Conservation (phyloP, 1,140 invertebrate genomes). For the Drosophila kikkawai region DNA sequence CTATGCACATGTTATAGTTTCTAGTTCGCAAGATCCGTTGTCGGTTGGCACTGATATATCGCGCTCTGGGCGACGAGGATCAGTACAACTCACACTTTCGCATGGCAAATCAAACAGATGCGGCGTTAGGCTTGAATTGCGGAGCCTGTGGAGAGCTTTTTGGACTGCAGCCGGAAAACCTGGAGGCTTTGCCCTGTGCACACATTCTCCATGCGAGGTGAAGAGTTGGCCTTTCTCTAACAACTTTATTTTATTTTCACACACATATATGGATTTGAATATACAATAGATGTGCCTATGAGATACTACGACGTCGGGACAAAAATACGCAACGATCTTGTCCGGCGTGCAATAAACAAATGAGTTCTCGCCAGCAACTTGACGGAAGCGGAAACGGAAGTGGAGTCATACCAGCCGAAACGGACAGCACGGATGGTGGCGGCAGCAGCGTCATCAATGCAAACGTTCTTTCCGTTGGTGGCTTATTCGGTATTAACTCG, state of each 20-base stretch:
- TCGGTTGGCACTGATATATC: conserved; percentile 91
- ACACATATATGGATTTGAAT: neutral
- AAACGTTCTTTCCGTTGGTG: conserved; percentile 43
- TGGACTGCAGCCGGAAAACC: conserved; percentile 89
- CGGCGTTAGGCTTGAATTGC: conserved; percentile 91
- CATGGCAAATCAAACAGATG: conserved; percentile 89
- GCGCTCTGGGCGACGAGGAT: conserved; percentile 91
- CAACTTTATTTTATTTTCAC: neutral
- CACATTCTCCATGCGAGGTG: conserved; percentile 94
- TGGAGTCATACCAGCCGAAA: conserved; percentile 8
- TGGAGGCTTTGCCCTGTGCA: conserved; percentile 93
- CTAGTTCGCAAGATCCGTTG: conserved; percentile 91
- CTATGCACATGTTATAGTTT: conserved; percentile 86
- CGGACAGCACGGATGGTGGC: conserved; percentile 49
- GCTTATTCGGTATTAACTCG: conserved; percentile 34
- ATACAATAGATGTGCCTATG: conserved; percentile 88
- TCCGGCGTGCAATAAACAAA: conserved; percentile 88
- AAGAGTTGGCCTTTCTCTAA: neutral
- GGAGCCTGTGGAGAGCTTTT: conserved; percentile 91
- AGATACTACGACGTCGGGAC: conserved; percentile 88
- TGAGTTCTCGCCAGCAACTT: conserved; percentile 87
- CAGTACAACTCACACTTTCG: conserved; percentile 90
- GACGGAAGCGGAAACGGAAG: conserved; percentile 45
- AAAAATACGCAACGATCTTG: conserved; percentile 87
- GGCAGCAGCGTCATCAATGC: conserved; percentile 36